These are phyloP conservation scores for Agriopis leucophaearia DNA, from an alignment of 2,888 invertebrate genomes.

Conservation along the genomic window DNA sequence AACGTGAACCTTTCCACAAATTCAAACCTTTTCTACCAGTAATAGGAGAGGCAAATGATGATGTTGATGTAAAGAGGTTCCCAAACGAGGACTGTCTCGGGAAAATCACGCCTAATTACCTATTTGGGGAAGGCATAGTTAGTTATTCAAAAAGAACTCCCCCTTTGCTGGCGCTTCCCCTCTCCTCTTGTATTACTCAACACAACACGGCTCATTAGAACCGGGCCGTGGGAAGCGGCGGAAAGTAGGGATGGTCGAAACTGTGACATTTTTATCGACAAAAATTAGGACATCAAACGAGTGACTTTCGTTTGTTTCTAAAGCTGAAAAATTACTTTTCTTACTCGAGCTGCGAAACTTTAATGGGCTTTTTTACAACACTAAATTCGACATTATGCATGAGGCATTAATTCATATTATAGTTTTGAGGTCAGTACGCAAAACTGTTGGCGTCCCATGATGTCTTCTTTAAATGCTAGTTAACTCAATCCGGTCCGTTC, in stretches of 20 bases:
- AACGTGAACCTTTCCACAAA: constrained; percentile 8
- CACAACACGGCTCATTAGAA: constrained; percentile 84
- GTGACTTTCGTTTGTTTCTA: background rate
- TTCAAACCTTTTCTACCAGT: constrained; percentile 10
- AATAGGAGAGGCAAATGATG: constrained; percentile 37
- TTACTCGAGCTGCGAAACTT: background rate
- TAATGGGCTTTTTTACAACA: too few species aligned
- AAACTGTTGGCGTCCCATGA: background rate
- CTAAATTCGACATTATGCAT: too few species aligned
- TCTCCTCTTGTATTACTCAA: constrained; percentile 69
- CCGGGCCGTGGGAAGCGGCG: constrained; percentile 78
- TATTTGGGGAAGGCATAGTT: constrained; percentile 62
- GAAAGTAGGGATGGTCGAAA: constrained; percentile 60
- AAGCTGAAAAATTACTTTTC: background rate
- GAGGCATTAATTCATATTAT: too few species aligned
- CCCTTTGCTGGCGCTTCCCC: constrained; percentile 40
- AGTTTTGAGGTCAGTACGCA: too few species aligned
- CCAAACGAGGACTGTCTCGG: constrained; percentile 45
- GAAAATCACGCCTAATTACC: constrained; percentile 63
- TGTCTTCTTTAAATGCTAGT: background rate
- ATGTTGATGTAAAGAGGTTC: constrained; percentile 37
- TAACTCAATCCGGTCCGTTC: too few species aligned
- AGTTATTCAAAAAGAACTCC: constrained; percentile 63
- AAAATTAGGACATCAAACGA: constrained; percentile 5
- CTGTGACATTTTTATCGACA: constrained; percentile 39